Evolutionary conservation across 2,113 vertebrate genomes (phyloP).

Genomic region (Gopherus evgoodei): DNA sequence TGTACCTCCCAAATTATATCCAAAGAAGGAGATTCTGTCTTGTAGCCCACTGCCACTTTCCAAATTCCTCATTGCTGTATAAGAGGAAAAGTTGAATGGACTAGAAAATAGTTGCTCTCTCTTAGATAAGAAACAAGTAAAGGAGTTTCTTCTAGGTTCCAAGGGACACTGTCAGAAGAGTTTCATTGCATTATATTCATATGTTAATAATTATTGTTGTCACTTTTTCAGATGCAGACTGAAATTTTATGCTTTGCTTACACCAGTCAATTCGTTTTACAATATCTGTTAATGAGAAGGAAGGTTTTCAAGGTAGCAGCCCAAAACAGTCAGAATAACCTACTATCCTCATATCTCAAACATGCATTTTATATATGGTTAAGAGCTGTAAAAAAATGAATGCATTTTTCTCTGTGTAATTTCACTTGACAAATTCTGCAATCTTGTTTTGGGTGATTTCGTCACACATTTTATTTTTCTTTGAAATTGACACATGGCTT

Average conservation of each 20-base stretch:
- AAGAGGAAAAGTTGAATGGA: neutral
- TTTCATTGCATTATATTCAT: conserved; percentile 9
- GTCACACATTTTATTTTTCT: neutral
- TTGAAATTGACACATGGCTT: neutral
- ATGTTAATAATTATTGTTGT: neutral
- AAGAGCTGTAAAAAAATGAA: neutral
- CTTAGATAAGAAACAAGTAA: neutral
- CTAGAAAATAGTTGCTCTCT: neutral
- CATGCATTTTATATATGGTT: neutral
- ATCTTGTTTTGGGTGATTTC: neutral
- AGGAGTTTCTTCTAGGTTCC: neutral
- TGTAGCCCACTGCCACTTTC: neutral
- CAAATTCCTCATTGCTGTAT: neutral
- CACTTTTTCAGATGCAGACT: conserved; percentile 24
- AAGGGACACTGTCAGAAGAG: neutral
- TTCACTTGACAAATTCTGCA: neutral
- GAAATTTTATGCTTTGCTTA: neutral
- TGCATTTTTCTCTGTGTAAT: neutral
- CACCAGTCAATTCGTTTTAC: neutral
- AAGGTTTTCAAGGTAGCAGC: neutral
- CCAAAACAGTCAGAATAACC: neutral
- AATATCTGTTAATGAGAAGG: neutral
- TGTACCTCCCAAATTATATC: neutral
- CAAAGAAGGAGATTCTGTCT: rapidly evolving
- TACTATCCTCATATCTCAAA: neutral